Evolutionary conservation across 2,888 invertebrate genomes (phyloP), one percentile per base, ranked within the genome.

Genomic region (Trichogramma evanescens): DNA sequence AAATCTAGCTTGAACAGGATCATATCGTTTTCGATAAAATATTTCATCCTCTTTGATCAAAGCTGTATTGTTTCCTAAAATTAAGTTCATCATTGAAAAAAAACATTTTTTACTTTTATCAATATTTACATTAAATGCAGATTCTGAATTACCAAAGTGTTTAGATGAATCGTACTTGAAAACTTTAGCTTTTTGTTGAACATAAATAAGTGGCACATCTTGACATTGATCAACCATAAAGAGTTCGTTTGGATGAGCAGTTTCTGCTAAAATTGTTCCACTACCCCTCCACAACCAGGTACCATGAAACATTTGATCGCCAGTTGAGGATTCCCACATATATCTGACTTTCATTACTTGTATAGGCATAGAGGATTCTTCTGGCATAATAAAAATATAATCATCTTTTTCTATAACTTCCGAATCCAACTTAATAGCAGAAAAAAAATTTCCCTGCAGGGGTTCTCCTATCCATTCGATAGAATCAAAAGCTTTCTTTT

Each of bases 231-330:
- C 87, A 0, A 84, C 83, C 52, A 86, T 73, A 77, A 90, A 92
- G 41, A 93, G 77, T 79, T 92, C 91, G 62, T 84, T 79, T 0
- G 87, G 84, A 74, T 91, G 86, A 7, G 89, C 84, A 0, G 88
- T 87, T 78, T 91, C 89, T 0, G 90, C 91, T 10, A 92, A 79
- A 63, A 91, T 84, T 0, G 91, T 89, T 67, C 91, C 88, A 26
- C 81, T 82, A 1, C 89, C 87, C 58, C 89, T 83, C 60, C 84
- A 83, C 72, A 87, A 88, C 73, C 89, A 85, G 71, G 86, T 85
- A 4, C 85, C 87, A 73, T 91, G 91, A 71, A 89, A 88, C 67
- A 80, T 72, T 72, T 83, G 86, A 4, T 82, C 69, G 6, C 76
- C 84, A 40, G 73, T 71, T 69, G 79, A 77, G 62, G 84, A 84